Evolutionary conservation across 2,888 invertebrate species (phyloP), one percentile per base, ranked within the genome.

Genomic region (Elmis aenea): DNA sequence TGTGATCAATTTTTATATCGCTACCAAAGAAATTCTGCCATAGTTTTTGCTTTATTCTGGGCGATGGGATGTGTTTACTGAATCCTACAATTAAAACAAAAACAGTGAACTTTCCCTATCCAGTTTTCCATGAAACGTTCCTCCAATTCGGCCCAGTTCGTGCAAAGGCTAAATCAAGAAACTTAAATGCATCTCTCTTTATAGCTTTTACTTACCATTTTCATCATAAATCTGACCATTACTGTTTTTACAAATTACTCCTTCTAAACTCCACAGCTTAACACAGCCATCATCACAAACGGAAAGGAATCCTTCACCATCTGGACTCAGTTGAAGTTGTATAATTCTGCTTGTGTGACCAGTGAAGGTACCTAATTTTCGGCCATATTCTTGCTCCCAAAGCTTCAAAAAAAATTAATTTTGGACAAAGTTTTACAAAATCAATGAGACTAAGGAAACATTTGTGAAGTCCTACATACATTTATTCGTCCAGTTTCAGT

Each of bases 371-470:
- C 73, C 71, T 34, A 71, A 68, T 23, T 75, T 64, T 35, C 72
- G 73, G 45, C 73, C 73, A 5, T 73, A 74, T 5, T 70, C 62
- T 48, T 74, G 73, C 51, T 79, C 73, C 69, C 79, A 81, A 27
- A 80, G 66, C 77, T 78, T 58, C 2, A 67, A 66, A 38, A 32
- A 36, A 23, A 27, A 22, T 32, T 16, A 45, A 36, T 24, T 21
- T 42, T 38, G 33, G 42, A 6, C 24, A 23, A 29, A 5, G 30
- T 20, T 11, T 20, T 31, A 10, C 30, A 26, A 21, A 29, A 26
- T 31, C 30, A 31, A 23, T 34, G 31, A 6, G 24, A 26, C 13
- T 30, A 25, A 25, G 5, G 5, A 25, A 6, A 3, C 15, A 10
- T 1, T 18, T 13, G 15, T 2, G 12, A 22, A 6, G 6, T 1